Base-by-base conservation (phyloP, 2,113 vertebrate genomes). In the Dasyurus viverrinus region DNA sequence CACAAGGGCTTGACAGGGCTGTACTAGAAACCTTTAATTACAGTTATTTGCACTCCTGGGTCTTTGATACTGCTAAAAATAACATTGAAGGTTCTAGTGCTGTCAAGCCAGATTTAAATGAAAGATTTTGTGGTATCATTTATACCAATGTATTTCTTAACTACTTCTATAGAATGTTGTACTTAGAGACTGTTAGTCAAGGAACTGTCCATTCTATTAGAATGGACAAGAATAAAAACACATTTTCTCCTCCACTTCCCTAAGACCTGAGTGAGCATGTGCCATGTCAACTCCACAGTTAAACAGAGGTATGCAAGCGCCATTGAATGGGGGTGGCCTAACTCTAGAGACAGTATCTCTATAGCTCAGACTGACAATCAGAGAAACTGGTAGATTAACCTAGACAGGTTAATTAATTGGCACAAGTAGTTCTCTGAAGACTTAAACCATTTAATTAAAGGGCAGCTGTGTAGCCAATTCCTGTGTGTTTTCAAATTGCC, bases 1-100 rank as follows among this genome's bases (percentile, higher is more conserved):
- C 97, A 98, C 98, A 98, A 98, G 97, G 97, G 97, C 98, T 98
- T 98, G 98, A 98, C 98, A 98, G 93, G 54, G 95, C 92, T 97
- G 96, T 98, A 96, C 97, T 97, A 97, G 98, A 98, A 99, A 97
- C 96, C 98, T 98, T 98, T 98, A 99, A 98, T 99, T 99, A 98
- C 98, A 98, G 96, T 93, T 97, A 97, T 98, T 98, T 98, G 95
- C 97, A 93, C 95, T 98, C 95, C 54, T 91, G 95, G 93, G 96
- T 84, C 92, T 96, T 92, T 89, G 90, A 90, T 94, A 96, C 96
- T 96, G 96, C 96, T 98, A 97, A 91, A 91, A 96, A 89, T 91
- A 97, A 94, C 94, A 97, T 30, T 7, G 5, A 46, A 53, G 52
- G 68, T 0, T 97, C 95, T 93, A 96, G 94, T 91, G 94, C 53